Percentiles rank a stretch among this genome's conserved stretches.
Evolutionary conservation across 2,113 vertebrate genomes (phyloP).

Genomic region (Sorex fumeus): DNA sequence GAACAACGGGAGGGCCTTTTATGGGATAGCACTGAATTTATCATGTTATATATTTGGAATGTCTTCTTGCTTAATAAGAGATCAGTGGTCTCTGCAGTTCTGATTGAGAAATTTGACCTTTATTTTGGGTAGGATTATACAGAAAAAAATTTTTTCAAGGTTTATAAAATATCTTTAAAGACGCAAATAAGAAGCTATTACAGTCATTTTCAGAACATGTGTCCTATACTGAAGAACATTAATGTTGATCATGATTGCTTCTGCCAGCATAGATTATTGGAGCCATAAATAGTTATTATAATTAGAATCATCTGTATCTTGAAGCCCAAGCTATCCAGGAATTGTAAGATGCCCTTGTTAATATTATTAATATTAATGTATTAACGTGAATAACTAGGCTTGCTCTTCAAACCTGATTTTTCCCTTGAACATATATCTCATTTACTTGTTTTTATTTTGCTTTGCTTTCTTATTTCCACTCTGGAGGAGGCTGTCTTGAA

Average conservation of each 20-base stretch:
- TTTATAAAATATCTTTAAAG: slow-evolving; percentile 79
- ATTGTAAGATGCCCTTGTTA: slow-evolving; percentile 65
- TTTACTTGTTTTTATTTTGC: no score
- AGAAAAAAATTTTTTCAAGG: slow-evolving; percentile 72
- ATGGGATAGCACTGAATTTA: not conserved
- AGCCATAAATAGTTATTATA: slow-evolving; percentile 77
- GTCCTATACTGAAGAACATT: slow-evolving; percentile 70
- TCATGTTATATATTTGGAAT: slow-evolving; percentile 52
- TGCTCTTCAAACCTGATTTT: no score
- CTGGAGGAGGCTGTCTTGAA: no score
- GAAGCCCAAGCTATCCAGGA: slow-evolving; percentile 24
- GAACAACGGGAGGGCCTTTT: not conserved
- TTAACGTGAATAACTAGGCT: slow-evolving; percentile 56
- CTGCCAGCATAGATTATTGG: slow-evolving; percentile 71
- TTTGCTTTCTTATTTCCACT: no score
- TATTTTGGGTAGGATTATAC: slow-evolving; percentile 56
- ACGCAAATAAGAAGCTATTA: slow-evolving; percentile 75
- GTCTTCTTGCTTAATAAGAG: slow-evolving; percentile 62
- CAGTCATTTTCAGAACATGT: slow-evolving; percentile 79
- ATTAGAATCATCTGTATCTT: slow-evolving; percentile 55
- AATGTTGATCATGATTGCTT: slow-evolving; percentile 72
- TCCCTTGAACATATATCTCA: no score
- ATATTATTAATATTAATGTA: slow-evolving; percentile 79
- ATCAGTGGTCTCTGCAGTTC: slow-evolving; percentile 19
- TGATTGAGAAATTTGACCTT: slow-evolving; percentile 75